Evolutionary conservation across 2,888 invertebrate species (phyloP), one percentile per base, ranked within the genome.

Genomic region (Spialia ferax): DNA sequence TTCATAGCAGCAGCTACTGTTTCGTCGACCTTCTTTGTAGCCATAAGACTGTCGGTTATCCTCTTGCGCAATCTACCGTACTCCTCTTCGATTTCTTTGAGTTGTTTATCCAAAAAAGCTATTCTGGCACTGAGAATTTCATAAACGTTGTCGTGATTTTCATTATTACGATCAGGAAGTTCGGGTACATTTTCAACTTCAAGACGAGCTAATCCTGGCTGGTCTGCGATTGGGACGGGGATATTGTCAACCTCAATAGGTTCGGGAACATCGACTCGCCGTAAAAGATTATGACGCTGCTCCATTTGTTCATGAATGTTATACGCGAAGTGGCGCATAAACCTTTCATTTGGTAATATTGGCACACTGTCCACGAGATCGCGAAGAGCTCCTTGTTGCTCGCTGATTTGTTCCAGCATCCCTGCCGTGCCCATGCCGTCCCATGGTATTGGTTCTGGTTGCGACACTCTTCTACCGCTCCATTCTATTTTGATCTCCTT

Each of bases 371-470:
- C 7, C 2, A 42, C 15, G 3, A 42, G n/a, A 8, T 45, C 45
- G 0, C 18, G 45, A 45, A 15, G 1, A 1, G 1, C 20, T 1
- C 10, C 2, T 48, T 15, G 20, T 20, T 20, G 18, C 20, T 20
- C 45, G 3, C 10, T 20, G 20, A 20, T 20, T 3, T 15, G 1
- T 20, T 20, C 45, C 20, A 20, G 4, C 7, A 42, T 18, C 15
- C 18, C 8, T 8, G 6, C 15, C 15, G 42, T 42, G 2, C 8
- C 15, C 42, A 42, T 42, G 13, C 15, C 15, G 8, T 42, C 42
- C 42, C 42, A 42, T 45, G 45, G 45, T 8, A 45, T 45, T 15
- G 45, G 45, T 18, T 45, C 45, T 18, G 45, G 45, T 18, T 45
- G 45, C 7, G 45, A 0, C 8, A 13, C 45, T 4, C 7, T 45